phyloP scores from a whole-genome alignment of 2,888 invertebrate genomes.

The Baronia brevicornis region DNA sequence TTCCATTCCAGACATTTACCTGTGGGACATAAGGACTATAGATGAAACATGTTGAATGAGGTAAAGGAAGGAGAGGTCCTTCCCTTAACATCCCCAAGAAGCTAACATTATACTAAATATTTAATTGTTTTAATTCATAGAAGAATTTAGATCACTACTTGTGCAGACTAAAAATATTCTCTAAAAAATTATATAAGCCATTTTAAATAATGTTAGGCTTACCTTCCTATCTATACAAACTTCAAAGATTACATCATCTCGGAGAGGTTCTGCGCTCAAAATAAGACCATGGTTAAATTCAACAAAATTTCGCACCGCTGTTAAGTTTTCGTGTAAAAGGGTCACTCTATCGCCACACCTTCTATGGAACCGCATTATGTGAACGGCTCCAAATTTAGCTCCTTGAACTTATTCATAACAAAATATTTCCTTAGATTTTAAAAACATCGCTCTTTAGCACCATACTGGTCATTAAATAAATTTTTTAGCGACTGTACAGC shows the following conservation, averaged over 20 bases:
- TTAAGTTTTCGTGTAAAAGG: conserved; percentile 87
- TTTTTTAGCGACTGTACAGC: conserved; percentile 2
- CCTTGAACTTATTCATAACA: not conserved
- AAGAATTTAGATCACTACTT: not conserved
- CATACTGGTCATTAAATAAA: not conserved
- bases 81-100: too few relatives aligned
- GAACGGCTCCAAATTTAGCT: not conserved
- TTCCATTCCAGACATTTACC: conserved; percentile 95
- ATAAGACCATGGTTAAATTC: conserved; percentile 94
- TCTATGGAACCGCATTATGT: conserved; percentile 81
- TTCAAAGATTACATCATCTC: conserved; percentile 89
- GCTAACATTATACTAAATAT: too few relatives aligned
- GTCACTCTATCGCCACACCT: conserved; percentile 90
- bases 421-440: not conserved
- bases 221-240: conserved; percentile 93
- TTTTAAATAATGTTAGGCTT: conserved; percentile 22
- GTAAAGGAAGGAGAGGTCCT: conserved; percentile 3
- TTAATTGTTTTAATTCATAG: too few relatives aligned
- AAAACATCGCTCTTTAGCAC: not conserved
- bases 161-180: not conserved
- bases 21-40: too few relatives aligned
- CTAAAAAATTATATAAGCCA: not conserved
- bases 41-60: conserved; percentile 11
- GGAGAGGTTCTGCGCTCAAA: conserved; percentile 85
- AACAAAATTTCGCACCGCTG: conserved; percentile 85